phyloP scores from a whole-genome alignment of 2,113 vertebrate genomes.

The Ailurus styani region DNA sequence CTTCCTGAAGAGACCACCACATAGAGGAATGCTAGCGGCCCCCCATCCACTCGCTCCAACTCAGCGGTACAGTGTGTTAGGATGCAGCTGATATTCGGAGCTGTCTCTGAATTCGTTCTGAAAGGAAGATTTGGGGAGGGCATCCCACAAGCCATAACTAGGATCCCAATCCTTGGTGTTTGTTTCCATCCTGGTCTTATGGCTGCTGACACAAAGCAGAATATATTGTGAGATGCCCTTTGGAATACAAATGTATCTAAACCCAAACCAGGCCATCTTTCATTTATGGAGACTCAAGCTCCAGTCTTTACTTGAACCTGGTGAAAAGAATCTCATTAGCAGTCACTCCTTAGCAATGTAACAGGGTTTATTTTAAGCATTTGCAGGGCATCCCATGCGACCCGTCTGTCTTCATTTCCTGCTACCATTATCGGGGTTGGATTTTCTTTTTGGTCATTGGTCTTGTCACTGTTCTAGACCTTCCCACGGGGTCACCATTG shows the following conservation, averaged over 20 bases:
- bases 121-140: neutral
- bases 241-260: neutral
- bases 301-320: neutral
- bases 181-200: neutral
- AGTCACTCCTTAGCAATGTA: neutral
- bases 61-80: neutral
- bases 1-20: slow-evolving; percentile 76
- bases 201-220: neutral
- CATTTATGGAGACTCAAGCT: neutral
- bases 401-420: neutral
- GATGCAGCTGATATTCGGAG: neutral
- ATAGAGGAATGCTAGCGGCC: slow-evolving; percentile 51
- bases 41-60: neutral
- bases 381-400: rapidly evolving
- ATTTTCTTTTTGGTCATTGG: neutral
- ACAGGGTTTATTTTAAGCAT: neutral
- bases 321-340: neutral
- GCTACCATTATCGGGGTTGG: neutral
- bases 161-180: neutral
- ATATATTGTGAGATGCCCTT: neutral
- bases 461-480: neutral
- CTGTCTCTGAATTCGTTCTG: neutral
- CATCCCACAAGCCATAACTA: neutral
- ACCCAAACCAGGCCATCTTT: neutral
- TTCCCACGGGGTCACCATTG: neutral